phyloP scores from a whole-genome alignment of 2,888 invertebrate genomes.

The Oligia strigilis region DNA sequence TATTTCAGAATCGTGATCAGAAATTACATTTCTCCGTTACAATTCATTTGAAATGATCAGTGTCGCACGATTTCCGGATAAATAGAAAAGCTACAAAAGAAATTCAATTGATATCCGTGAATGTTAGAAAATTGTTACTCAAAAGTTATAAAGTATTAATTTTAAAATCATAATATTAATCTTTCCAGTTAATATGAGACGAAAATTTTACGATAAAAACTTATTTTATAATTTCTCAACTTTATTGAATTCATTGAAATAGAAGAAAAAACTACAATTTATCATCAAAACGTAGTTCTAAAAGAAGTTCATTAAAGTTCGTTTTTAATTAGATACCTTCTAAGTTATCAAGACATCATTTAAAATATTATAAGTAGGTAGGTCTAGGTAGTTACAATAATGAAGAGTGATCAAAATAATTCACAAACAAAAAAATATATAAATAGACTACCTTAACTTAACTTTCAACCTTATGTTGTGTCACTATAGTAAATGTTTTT shows the following conservation, averaged over 20 bases:
- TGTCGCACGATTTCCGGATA: slow-evolving; percentile 61
- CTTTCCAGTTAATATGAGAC: slow-evolving; percentile 6
- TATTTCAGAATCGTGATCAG: slow-evolving; percentile 54
- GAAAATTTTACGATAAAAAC: neutral
- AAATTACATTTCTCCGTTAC: slow-evolving; percentile 60
- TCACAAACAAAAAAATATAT: neutral
- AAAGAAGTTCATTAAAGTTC: slow-evolving; percentile 6
- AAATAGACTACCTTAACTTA: neutral
- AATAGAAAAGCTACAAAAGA: slow-evolving; percentile 59
- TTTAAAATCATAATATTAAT: slow-evolving; percentile 35
- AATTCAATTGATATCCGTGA: slow-evolving; percentile 51
- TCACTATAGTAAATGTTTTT: neutral
- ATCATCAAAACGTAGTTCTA: neutral
- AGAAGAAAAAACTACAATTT: neutral
- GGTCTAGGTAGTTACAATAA: neutral
- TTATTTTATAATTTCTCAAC: neutral
- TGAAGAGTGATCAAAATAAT: neutral
- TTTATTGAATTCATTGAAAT: neutral
- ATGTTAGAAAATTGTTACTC: slow-evolving; percentile 46
- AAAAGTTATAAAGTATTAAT: slow-evolving; percentile 29
- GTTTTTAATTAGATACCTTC: slow-evolving; percentile 13
- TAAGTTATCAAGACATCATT: neutral
- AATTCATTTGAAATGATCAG: slow-evolving; percentile 60
- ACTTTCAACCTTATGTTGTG: neutral
- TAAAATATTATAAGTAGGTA: neutral